Evolutionary conservation across 2,113 vertebrate species (phyloP).

Genomic region (Poicephalus gulielmi): DNA sequence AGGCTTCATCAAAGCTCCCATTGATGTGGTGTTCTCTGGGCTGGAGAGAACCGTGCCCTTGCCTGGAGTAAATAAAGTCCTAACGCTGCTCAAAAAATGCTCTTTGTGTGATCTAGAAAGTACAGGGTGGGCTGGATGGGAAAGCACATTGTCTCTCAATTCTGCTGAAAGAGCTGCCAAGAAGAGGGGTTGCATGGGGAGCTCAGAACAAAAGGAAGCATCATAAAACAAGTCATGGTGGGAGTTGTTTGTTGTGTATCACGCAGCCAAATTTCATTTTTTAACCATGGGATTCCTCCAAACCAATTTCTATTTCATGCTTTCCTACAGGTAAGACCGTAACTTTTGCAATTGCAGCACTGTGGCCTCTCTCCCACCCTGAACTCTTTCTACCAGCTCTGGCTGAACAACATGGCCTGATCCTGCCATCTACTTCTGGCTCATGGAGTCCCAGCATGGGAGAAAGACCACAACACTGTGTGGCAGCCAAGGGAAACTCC

Average conservation of each 20-base stretch:
- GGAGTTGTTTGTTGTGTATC: background rate
- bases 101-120: slow-evolving; percentile 33
- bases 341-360: background rate
- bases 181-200: background rate
- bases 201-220: background rate
- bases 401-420: background rate
- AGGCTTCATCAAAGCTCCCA: background rate
- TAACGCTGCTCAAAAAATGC: background rate
- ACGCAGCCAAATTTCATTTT: background rate
- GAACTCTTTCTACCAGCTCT: background rate
- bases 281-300: background rate
- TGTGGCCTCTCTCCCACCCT: background rate
- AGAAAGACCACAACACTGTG: background rate
- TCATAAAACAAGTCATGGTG: background rate
- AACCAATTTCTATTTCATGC: background rate
- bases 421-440: background rate
- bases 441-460: background rate
- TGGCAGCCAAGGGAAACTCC: background rate
- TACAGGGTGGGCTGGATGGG: slow-evolving; percentile 7
- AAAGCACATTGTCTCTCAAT: background rate
- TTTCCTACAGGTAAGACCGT: background rate
- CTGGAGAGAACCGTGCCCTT: background rate
- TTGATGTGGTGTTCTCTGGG: background rate
- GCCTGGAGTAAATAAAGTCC: slow-evolving; percentile 31
- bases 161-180: background rate